Evolutionary conservation across 2,113 vertebrate genomes (phyloP), one percentile per base, ranked within the genome.

Genomic region (Cyanoramphus novaezelandiae): DNA sequence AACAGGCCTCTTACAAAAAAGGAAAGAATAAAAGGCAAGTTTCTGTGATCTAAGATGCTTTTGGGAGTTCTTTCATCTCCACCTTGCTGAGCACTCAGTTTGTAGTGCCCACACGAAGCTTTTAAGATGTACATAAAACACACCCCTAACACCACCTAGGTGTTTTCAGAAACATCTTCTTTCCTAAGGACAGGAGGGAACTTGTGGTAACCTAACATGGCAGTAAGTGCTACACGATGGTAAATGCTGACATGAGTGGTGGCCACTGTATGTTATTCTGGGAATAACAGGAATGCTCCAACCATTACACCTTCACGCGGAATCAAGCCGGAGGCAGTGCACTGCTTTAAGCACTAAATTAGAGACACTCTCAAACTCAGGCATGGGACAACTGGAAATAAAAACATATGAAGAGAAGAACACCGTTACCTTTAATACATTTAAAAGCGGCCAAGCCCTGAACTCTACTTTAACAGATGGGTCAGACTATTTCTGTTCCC

Each of bases 401-500:
- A 89, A 92, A 87, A 37, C 35, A 83, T 12, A 10, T 9, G 11
- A 81, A 27, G 39, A 76, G 49, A 86, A 71, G n/a, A 93, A 75
- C 9, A 2, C 28, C 4, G 0, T 68, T 79, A 91, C 71, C 65
- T 72, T 67, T 37, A 39, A 33, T 21, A 47, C 0, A 19, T 28
- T 52, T 74, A 27, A 82, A 90, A 77, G 35, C 15, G 2, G 75
- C 77, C 75, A 88, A 86, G 47, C 37, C 12, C 41, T 10, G 15
- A 88, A 72, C 43, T 84, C 55, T 6, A 68, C 77, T 90, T 94
- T 87, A 87, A 59, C 90, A 91, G 83, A 83, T n/a, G 67, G 39
- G 21, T 14, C 15, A 0, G 25, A 24, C 59, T 81, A 15, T 43
- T 85, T 71, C 64, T 76, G 41, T 13, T 59, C 81, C 65, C 71